Percentiles rank a stretch among this genome's conserved stretches.
Conservation (phyloP, 2,113 vertebrate genomes). For the Probosciger aterrimus region DNA sequence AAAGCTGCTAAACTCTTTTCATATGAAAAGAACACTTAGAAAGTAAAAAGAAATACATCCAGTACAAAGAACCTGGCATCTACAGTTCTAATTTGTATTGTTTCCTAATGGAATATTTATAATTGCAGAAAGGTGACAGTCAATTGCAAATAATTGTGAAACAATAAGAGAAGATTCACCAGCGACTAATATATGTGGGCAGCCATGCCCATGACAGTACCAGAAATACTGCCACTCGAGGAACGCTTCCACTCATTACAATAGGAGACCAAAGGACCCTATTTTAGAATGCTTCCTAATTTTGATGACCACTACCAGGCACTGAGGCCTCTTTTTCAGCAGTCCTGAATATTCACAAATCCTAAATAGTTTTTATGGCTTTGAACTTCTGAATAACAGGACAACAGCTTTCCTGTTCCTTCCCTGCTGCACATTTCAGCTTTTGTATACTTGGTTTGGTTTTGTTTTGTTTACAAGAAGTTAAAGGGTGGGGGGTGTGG, state of each 20-base stretch:
- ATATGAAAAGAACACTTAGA: constrained; percentile 64
- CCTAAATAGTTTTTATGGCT: not conserved
- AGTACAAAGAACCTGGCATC: constrained; percentile 34
- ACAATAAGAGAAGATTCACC: not conserved
- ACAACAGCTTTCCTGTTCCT: not conserved
- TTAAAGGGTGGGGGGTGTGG: not conserved
- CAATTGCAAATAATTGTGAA: not conserved
- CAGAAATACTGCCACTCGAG: not conserved
- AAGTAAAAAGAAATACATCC: constrained; percentile 46
- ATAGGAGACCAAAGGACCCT: not conserved
- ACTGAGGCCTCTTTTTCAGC: not conserved
- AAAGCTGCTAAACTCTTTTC: constrained; percentile 66
- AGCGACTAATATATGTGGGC: not conserved
- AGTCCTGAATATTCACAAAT: not conserved
- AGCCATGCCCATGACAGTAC: not conserved
- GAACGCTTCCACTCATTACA: not conserved
- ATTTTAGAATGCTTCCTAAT: not conserved
- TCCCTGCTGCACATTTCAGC: not conserved
- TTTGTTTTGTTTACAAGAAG: not conserved
- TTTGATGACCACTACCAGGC: not conserved
- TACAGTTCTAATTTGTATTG: constrained; percentile 43
- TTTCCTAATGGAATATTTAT: constrained; percentile 26
- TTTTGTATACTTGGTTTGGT: not conserved
- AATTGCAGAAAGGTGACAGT: constrained; percentile 19
- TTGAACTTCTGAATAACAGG: not conserved